Evolutionary conservation across 1,140 invertebrate genomes (phyloP).

Genomic region (Trachymyrmex septentrionalis): DNA sequence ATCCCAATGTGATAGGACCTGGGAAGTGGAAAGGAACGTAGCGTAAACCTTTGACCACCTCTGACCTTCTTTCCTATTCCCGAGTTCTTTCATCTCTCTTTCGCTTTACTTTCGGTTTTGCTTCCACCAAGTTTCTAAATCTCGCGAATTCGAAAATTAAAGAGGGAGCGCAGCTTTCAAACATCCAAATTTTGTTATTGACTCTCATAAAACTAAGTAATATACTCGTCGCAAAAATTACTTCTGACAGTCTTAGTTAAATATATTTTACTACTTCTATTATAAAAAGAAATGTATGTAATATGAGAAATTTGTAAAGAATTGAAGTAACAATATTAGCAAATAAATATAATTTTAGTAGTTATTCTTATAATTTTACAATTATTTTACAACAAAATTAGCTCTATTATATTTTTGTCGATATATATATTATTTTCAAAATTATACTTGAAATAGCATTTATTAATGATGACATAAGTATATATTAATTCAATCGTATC

Average conservation of each 20-base stretch:
- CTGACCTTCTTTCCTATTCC: conserved; percentile 8
- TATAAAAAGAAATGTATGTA: background rate
- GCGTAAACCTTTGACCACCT: conserved; percentile 44
- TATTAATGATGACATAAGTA: no score
- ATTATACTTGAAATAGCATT: background rate
- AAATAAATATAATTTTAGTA: background rate
- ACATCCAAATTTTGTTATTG: background rate
- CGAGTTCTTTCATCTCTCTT: background rate
- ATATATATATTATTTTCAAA: conserved; percentile 2
- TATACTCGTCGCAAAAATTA: background rate
- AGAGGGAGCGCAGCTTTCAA: conserved; percentile 19
- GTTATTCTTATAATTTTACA: background rate
- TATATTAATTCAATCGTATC: background rate
- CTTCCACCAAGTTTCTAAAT: conserved; percentile 11
- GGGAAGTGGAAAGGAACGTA: background rate
- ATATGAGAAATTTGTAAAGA: background rate
- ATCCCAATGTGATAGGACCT: conserved; percentile 2
- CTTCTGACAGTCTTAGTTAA: background rate
- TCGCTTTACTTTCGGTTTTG: conserved; percentile 3
- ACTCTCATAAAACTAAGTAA: background rate
- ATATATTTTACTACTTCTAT: background rate
- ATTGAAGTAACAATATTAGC: background rate
- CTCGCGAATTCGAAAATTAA: conserved; percentile 1
- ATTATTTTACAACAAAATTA: background rate
- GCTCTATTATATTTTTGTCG: background rate